Conservation (phyloP, 1,140 invertebrate genomes). For the Bemisia tabaci region DNA sequence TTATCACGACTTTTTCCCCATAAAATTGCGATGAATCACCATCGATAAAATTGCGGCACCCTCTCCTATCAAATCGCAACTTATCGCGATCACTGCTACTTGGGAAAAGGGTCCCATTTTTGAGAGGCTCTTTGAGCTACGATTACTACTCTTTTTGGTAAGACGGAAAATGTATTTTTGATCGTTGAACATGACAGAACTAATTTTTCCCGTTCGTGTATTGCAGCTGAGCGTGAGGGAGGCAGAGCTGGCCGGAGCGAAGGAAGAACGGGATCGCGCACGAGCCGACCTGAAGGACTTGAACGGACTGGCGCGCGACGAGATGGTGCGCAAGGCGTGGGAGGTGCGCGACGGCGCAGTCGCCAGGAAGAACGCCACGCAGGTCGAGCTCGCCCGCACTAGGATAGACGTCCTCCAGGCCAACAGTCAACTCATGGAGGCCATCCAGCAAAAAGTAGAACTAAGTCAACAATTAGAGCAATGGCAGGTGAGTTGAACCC, state of each 20-base stretch:
- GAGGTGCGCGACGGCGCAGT: constrained; percentile 69
- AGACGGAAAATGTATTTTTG: too few species aligned
- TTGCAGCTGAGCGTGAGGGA: constrained; percentile 60
- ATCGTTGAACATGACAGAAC: too few species aligned
- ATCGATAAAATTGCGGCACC: too few species aligned
- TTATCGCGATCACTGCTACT: too few species aligned
- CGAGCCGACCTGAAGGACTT: constrained; percentile 49
- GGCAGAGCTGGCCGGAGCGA: constrained; percentile 60
- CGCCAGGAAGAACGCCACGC: constrained; percentile 67
- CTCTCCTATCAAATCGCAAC: too few species aligned
- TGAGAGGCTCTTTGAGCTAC: too few species aligned
- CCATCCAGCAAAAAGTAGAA: constrained; percentile 87
- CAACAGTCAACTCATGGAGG: constrained; percentile 85
- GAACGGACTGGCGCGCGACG: constrained; percentile 54
- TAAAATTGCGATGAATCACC: too few species aligned
- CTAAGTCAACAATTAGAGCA: constrained; percentile 87
- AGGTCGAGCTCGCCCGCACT: constrained; percentile 74
- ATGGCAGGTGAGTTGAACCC: constrained; percentile 67
- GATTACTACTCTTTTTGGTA: too few species aligned
- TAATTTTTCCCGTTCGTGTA: too few species aligned
- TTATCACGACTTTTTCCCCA: too few species aligned
- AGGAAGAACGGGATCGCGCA: constrained; percentile 67
- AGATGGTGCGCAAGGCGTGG: constrained; percentile 45
- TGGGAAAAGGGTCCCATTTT: too few species aligned
- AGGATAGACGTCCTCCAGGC: constrained; percentile 83